Percentiles rank a stretch among this genome's conserved stretches.
These are phyloP conservation scores for Lamellibrachia satsuma DNA, from an alignment of 2,888 invertebrate genomes.

Conservation along the genomic window DNA sequence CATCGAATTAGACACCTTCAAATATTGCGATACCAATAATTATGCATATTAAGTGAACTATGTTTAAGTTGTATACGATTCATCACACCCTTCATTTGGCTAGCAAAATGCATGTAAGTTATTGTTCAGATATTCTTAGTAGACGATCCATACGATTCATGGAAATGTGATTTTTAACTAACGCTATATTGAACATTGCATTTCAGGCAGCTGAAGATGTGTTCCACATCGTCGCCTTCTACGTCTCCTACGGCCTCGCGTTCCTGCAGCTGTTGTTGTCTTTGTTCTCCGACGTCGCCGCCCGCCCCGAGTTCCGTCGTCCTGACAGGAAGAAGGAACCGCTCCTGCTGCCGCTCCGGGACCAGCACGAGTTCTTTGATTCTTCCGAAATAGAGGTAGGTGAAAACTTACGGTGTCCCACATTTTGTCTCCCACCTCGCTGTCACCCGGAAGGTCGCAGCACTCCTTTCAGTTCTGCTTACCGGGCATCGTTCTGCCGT, in stretches of 20 bases:
- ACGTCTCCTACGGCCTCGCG: conserved; percentile 21
- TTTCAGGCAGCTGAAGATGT: background rate
- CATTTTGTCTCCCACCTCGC: background rate
- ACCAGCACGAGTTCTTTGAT: background rate
- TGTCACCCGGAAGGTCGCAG: background rate
- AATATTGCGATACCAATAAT: too few species aligned
- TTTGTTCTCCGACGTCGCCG: conserved; percentile 27
- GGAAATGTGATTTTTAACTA: background rate
- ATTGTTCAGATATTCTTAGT: too few species aligned
- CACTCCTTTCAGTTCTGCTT: too few species aligned
- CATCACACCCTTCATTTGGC: too few species aligned
- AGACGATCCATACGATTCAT: background rate
- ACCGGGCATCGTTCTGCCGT: too few species aligned
- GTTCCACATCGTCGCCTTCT: conserved; percentile 28
- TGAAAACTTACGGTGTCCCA: background rate
- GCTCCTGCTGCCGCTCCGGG: background rate
- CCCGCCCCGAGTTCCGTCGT: conserved; percentile 18
- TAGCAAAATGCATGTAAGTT: too few species aligned
- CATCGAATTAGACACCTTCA: too few species aligned
- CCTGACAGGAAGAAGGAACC: background rate
- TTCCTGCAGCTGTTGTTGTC: conserved; percentile 18
- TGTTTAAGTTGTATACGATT: too few species aligned
- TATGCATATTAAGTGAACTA: too few species aligned
- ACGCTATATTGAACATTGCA: background rate
- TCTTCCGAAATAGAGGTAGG: background rate